phyloP scores from a whole-genome alignment of 2,113 vertebrate genomes.

The Macquaria ambigua region DNA sequence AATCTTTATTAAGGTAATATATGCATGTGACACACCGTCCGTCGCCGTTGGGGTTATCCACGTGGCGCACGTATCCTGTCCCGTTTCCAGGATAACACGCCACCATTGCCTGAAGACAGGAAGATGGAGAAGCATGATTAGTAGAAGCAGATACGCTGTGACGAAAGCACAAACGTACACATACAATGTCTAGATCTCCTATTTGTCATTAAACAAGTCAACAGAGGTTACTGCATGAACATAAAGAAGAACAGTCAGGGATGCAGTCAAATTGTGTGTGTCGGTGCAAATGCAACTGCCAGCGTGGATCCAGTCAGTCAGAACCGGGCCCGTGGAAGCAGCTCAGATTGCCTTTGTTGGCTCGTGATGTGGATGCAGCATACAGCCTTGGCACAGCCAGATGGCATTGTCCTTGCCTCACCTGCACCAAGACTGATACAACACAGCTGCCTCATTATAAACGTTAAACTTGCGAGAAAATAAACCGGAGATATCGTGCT shows the following conservation, averaged over 20 bases:
- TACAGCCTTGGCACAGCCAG: slow-evolving; percentile 19
- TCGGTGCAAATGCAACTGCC: background rate
- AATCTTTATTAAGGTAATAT: slow-evolving; percentile 99
- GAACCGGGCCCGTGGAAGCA: background rate
- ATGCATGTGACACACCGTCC: slow-evolving; percentile 98
- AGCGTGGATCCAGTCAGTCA: background rate
- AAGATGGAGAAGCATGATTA: slow-evolving; percentile 53
- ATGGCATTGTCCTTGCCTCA: slow-evolving; percentile 40
- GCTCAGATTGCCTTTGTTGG: background rate
- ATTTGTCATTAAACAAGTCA: background rate
- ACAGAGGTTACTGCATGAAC: background rate
- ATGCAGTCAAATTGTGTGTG: background rate
- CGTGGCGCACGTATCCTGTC: slow-evolving; percentile 95
- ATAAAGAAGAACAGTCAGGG: background rate
- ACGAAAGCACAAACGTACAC: slow-evolving; percentile 5
- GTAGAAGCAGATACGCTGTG: slow-evolving; percentile 36
- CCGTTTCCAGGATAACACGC: slow-evolving; percentile 97
- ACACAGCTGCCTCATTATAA: slow-evolving; percentile 54
- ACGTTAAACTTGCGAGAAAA: slow-evolving; percentile 61
- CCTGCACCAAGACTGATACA: slow-evolving; percentile 36
- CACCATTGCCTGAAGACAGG: slow-evolving; percentile 92
- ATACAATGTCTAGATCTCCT: background rate
- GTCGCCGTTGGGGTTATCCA: slow-evolving; percentile 96
- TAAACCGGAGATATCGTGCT: slow-evolving; percentile 71
- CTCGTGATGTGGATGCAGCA: background rate